Evolutionary conservation across 2,888 invertebrate species (phyloP).

Genomic region (Galerucella nymphaeae): DNA sequence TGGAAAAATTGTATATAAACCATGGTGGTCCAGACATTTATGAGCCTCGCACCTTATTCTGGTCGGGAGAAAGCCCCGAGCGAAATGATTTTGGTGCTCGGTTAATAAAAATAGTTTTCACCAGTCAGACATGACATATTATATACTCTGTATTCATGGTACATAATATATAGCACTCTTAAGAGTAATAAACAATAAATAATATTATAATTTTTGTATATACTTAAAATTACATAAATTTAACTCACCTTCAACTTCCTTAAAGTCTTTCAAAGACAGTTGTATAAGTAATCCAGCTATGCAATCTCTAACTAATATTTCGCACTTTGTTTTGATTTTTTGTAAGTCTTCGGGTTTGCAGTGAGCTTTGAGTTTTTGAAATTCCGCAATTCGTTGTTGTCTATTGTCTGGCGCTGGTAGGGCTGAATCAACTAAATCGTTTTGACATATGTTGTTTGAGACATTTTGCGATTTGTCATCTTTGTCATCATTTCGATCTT

Average conservation of each 20-base stretch:
- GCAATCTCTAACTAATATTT: slow-evolving; percentile 82
- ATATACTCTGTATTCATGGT: too few species aligned
- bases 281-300: slow-evolving; percentile 84
- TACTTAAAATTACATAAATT: not conserved
- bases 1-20: too few species aligned
- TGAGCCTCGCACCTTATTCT: too few species aligned
- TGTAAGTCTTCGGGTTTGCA: slow-evolving; percentile 84
- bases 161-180: too few species aligned
- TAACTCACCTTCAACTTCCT: slow-evolving; percentile 82
- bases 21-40: too few species aligned
- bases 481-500: slow-evolving; percentile 52
- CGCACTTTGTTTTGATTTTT: slow-evolving; percentile 70
- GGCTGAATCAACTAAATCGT: slow-evolving; percentile 77
- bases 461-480: slow-evolving; percentile 59
- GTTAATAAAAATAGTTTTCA: too few species aligned
- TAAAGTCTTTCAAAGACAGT: slow-evolving; percentile 84
- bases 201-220: too few species aligned
- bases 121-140: too few species aligned
- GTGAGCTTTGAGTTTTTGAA: slow-evolving; percentile 80
- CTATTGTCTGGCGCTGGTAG: slow-evolving; percentile 75
- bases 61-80: too few species aligned
- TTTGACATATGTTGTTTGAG: slow-evolving; percentile 68
- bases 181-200: too few species aligned
- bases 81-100: too few species aligned
- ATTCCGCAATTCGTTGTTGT: slow-evolving; percentile 74